A percentile compares a stretch with the other conserved stretches of the same genome.
Conservation (phyloP, 2,888 invertebrate genomes). For the Caenorhabditis zanzibari region DNA sequence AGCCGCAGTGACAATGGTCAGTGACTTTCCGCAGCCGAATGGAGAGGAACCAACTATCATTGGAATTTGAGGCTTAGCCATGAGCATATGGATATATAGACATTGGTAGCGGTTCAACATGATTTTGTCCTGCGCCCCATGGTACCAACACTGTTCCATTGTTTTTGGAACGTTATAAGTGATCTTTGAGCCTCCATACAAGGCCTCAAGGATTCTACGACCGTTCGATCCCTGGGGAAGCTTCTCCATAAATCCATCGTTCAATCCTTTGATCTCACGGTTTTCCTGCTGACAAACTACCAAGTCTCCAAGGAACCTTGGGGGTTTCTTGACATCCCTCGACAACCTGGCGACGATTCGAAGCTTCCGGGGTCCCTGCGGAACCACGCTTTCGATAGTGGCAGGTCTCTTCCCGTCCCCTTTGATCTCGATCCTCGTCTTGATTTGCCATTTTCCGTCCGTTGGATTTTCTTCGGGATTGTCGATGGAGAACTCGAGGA, state of each 20-base stretch:
- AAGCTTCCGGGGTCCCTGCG: neutral
- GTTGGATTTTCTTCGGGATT: slow-evolving; percentile 7
- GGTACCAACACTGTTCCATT: neutral
- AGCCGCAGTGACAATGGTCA: slow-evolving; percentile 20
- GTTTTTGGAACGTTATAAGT: neutral
- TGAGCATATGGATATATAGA: neutral
- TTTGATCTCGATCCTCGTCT: neutral
- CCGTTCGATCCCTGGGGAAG: neutral
- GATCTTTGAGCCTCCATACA: neutral
- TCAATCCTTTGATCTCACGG: neutral
- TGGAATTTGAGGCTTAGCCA: neutral
- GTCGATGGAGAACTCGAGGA: neutral
- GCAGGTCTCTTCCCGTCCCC: neutral
- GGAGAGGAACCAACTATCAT: slow-evolving; percentile 18
- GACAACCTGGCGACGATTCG: neutral
- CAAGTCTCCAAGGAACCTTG: neutral
- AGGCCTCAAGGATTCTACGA: slow-evolving; percentile 8
- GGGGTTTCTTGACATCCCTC: neutral
- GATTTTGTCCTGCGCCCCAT: neutral
- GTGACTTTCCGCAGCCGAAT: slow-evolving; percentile 23
- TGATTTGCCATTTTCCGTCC: slow-evolving; percentile 11
- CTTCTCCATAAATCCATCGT: neutral
- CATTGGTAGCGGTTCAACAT: neutral
- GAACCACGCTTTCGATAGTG: neutral
- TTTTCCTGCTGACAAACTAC: slow-evolving; percentile 1